Percentiles rank a stretch among this genome's conserved stretches.
Evolutionary conservation across 2,797 vertebrate species (phyloP).

Genomic region (Coranthus polyacanthus): DNA sequence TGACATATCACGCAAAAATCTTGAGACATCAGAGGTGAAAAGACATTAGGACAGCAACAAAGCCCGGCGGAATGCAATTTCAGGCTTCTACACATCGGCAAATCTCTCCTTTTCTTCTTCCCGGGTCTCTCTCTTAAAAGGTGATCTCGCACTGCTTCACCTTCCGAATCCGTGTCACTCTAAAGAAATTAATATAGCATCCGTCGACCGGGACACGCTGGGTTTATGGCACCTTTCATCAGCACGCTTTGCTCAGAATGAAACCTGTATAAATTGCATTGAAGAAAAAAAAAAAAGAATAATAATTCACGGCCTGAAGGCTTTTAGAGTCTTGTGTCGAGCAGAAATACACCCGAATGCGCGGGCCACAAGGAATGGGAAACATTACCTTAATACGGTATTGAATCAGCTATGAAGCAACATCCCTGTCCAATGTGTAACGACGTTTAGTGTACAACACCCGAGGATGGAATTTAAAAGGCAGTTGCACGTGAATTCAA

Average conservation of each 20-base stretch:
- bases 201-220: not conserved
- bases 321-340: constrained; percentile 13
- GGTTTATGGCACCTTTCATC: constrained; percentile 8
- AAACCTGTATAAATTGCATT: constrained; percentile 5
- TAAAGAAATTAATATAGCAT: constrained; percentile 15
- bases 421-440: not conserved
- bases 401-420: not conserved
- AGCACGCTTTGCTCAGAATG: not conserved
- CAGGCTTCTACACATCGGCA: not conserved
- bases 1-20: constrained; percentile 20
- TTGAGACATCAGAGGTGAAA: not conserved
- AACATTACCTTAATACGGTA: constrained; percentile 8
- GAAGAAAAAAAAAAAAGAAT: not conserved
- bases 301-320: constrained; percentile 28
- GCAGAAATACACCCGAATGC: constrained; percentile 8
- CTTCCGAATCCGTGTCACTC: not conserved
- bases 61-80: not conserved
- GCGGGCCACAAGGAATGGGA: not conserved
- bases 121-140: not conserved
- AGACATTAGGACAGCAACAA: constrained; percentile 14
- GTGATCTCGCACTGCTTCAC: constrained; percentile 12
- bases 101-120: not conserved
- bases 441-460: not conserved
- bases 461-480: not conserved
- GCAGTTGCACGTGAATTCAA: not conserved